Evolutionary conservation across 2,888 invertebrate species (phyloP).

Genomic region (Thera britannica): DNA sequence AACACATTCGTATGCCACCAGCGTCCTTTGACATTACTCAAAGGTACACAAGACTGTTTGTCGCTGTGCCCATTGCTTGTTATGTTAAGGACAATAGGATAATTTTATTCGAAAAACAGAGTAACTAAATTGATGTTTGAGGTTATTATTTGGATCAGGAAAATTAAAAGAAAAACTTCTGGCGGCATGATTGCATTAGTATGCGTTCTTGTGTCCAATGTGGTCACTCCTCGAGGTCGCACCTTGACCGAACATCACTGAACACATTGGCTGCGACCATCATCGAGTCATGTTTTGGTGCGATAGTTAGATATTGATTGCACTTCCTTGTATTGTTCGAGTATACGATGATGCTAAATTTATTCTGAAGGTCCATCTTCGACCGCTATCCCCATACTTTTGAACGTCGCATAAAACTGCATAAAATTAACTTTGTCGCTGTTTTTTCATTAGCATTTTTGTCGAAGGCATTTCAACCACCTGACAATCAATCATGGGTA

Average conservation of each 20-base stretch:
- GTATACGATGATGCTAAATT: neutral
- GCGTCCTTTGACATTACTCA: constrained; percentile 42
- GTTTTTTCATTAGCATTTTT: too few species aligned
- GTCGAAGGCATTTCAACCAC: too few species aligned
- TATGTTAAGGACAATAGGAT: neutral
- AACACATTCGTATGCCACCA: constrained; percentile 47
- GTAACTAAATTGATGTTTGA: neutral
- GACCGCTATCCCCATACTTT: neutral
- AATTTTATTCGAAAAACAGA: too few species aligned
- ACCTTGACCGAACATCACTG: constrained; percentile 14
- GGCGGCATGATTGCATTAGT: neutral
- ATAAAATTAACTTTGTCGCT: too few species aligned
- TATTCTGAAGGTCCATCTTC: neutral
- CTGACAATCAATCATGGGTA: too few species aligned
- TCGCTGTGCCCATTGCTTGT: constrained; percentile 8
- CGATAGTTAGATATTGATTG: neutral
- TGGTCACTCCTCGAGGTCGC: constrained; percentile 7
- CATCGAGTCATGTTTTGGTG: neutral
- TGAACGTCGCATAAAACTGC: neutral
- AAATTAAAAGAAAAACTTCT: neutral
- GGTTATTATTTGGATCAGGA: neutral
- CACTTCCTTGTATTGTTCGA: constrained; percentile 3
- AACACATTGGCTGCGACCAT: neutral
- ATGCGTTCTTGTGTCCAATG: neutral
- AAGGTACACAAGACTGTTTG: constrained; percentile 31